These are phyloP conservation scores for Tetheella fluctuosa DNA, from an alignment of 2,888 invertebrate genomes.

Conservation along the genomic window DNA sequence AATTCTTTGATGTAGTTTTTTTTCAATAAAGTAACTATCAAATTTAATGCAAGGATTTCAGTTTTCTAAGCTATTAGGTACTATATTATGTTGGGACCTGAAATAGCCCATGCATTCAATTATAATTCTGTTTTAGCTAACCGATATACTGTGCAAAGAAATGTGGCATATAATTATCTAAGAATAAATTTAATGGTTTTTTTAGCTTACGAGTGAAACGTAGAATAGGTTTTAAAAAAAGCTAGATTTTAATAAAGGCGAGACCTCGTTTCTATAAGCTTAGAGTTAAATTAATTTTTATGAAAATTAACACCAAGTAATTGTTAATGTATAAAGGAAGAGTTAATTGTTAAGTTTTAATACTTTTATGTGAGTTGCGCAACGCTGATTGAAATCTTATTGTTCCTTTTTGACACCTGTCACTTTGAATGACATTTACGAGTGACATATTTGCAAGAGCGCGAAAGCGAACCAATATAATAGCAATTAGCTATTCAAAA, in stretches of 20 bases:
- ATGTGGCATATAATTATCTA: constrained; percentile 1
- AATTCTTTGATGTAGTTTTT: too few species aligned
- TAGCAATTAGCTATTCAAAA: not conserved
- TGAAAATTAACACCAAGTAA: constrained; percentile 79
- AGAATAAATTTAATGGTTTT: constrained; percentile 18
- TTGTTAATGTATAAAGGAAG: constrained; percentile 59
- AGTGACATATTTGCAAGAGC: not conserved
- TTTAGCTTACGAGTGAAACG: constrained; percentile 21
- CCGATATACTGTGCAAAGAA: not conserved
- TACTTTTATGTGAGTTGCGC: not conserved
- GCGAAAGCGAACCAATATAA: not conserved
- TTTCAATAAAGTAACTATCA: too few species aligned
- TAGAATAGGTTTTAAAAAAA: constrained; percentile 26
- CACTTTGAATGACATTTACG: not conserved
- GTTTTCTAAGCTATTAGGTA: too few species aligned
- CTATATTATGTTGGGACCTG: too few species aligned
- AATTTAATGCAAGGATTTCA: too few species aligned
- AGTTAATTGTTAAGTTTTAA: constrained; percentile 44
- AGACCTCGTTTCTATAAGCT: constrained; percentile 41
- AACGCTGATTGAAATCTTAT: not conserved
- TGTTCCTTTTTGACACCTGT: constrained; percentile 3
- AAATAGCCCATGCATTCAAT: too few species aligned
- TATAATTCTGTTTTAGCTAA: not conserved
- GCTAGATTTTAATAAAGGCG: constrained; percentile 46
- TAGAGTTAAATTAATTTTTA: constrained; percentile 59